Base-by-base conservation (phyloP, 1,140 invertebrate genomes). In the Drosophila erecta region DNA sequence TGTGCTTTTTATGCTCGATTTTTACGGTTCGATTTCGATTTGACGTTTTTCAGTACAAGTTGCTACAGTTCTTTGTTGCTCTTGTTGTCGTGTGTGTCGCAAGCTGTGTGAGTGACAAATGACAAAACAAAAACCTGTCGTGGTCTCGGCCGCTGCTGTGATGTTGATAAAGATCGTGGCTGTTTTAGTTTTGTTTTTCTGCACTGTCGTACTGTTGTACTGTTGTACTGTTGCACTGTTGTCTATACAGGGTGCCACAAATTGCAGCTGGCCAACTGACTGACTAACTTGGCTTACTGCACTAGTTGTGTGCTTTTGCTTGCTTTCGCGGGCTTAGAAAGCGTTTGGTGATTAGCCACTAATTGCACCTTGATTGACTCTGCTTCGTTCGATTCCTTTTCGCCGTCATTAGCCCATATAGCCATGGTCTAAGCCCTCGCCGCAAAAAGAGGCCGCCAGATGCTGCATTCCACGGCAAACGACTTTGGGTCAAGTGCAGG, bases 41-140 rank as follows among this genome's bases (percentile, higher is more conserved):
- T 49, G 43, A 22, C 20, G 14, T 43, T 51, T 64, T 70, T 76
- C 49, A 55, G 59, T 79, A 87, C 83, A 87, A 83, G 84, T 89
- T 90, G 85, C 80, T 89, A 89, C 84, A 87, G 80, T 89, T 89
- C 84, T 89, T 84, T 84, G 84, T 62, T 83, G 69, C 46, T 51
- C 59, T 76, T 51, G 73, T 86, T 17, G 17, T 76, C 55, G 73
- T 86, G 72, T 81, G 76, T 78, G 79, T 89, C 77, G 72, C 87
- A 89, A 91, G 78, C 90, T 91, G 89, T 90, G 89, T 91, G 89
- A 91, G 89, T 91, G 89, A 91, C 89, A 91, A 91, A 91, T 91
- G 89, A 91, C 89, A 91, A 91, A 91, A 91, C 75, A 91, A 91
- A 91, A 91, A 91, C 89, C 89, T 91, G 89, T 91, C 89, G 89